Conservation (phyloP, 2,888 invertebrate genomes). For the Cetonia aurata region DNA sequence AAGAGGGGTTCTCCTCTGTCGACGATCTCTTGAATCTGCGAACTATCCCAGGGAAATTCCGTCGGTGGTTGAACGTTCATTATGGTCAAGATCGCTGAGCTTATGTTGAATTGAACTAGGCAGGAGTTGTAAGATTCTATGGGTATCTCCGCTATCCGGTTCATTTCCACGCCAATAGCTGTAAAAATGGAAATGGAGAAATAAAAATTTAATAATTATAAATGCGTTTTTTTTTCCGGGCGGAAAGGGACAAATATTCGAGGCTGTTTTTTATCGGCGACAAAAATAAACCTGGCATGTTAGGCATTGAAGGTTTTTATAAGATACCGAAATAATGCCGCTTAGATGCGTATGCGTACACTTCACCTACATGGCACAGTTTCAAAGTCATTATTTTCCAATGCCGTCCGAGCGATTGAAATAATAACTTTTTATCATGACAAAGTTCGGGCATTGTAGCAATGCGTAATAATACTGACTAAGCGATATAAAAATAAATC, state of each 20-base stretch:
- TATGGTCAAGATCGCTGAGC: conserved; percentile 38
- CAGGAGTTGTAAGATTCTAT: conserved; percentile 34
- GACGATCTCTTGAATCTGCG: conserved; percentile 43
- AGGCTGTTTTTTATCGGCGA: no score
- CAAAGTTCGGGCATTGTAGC: no score
- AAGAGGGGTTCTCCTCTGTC: conserved; percentile 34
- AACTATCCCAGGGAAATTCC: conserved; percentile 32
- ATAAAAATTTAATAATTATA: no score
- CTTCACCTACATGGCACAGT: conserved; percentile 25
- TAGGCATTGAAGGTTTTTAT: not conserved
- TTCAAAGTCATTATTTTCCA: conserved; percentile 14
- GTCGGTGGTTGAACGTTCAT: conserved; percentile 49
- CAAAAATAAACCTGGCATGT: not conserved
- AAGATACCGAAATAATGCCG: conserved; percentile 20
- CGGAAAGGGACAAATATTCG: no score
- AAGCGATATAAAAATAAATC: no score
- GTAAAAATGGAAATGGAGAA: conserved; percentile 26
- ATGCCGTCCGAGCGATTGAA: not conserved
- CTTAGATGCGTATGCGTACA: conserved; percentile 1
- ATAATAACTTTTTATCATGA: no score
- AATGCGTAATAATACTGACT: no score
- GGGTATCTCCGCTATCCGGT: conserved; percentile 23
- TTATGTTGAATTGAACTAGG: conserved; percentile 42
- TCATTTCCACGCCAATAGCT: conserved; percentile 45
- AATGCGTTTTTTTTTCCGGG: no score